Evolutionary conservation across 2,797 vertebrate species (phyloP).

Genomic region (Arctocebus calabarensis): DNA sequence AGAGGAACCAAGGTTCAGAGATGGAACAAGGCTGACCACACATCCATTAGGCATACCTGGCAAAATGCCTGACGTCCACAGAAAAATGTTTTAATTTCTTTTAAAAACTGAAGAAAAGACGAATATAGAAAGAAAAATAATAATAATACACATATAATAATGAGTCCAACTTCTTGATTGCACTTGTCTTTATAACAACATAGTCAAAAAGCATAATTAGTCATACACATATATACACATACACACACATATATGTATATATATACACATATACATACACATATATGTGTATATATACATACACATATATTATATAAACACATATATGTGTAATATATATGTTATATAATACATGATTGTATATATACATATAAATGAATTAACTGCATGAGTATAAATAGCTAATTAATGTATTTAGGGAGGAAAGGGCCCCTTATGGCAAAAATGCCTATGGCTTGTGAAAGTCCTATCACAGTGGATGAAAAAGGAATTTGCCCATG

Average conservation of each 20-base stretch:
- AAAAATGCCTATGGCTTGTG: neutral
- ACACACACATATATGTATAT: neutral
- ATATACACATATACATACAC: no score
- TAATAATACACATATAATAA: neutral
- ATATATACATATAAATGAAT: neutral
- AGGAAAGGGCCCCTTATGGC: neutral
- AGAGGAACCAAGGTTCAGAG: neutral
- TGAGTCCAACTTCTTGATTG: neutral
- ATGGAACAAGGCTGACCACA: neutral
- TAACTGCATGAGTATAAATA: no score
- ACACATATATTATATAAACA: neutral
- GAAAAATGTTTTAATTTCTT: neutral
- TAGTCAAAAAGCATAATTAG: neutral
- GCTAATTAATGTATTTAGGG: neutral
- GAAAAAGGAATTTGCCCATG: neutral
- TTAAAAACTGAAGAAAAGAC: slow-evolving; percentile 25
- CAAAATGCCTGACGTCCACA: neutral
- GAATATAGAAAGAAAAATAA: neutral
- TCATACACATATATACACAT: neutral
- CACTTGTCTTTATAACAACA: neutral
- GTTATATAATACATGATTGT: neutral
- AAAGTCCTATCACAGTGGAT: neutral
- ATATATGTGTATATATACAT: accelerated
- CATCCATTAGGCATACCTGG: neutral
- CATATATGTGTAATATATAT: accelerated